These are phyloP conservation scores for Andrena bicolor DNA, from an alignment of 2,888 invertebrate genomes.

Conservation along the genomic window DNA sequence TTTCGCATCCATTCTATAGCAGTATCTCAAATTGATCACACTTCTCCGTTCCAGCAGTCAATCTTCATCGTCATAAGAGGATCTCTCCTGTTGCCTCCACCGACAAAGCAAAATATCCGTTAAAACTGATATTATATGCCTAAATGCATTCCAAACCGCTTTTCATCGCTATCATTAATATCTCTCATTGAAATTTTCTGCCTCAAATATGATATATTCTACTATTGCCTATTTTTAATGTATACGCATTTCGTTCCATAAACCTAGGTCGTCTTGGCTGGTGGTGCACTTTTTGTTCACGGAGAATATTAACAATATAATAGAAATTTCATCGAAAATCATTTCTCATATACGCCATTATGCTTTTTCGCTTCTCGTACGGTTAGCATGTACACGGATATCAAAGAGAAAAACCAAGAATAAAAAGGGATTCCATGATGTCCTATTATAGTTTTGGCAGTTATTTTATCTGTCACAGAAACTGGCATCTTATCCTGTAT, in stretches of 20 bases:
- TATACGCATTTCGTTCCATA: slow-evolving; percentile 78
- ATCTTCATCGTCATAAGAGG: slow-evolving; percentile 32
- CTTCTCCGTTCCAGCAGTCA: slow-evolving; percentile 34
- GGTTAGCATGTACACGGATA: slow-evolving; percentile 41
- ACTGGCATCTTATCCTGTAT: slow-evolving; percentile 28
- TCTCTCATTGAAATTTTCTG: slow-evolving; percentile 56
- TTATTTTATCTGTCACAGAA: slow-evolving; percentile 52
- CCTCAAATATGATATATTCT: slow-evolving; percentile 71
- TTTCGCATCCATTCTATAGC: slow-evolving; percentile 22
- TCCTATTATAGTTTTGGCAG: slow-evolving; percentile 59
- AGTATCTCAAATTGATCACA: slow-evolving; percentile 18
- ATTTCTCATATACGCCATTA: slow-evolving; percentile 20
- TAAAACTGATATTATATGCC: slow-evolving; percentile 61
- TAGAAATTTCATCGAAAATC: slow-evolving; percentile 50
- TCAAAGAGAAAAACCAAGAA: slow-evolving; percentile 49
- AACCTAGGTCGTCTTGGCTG: slow-evolving; percentile 82
- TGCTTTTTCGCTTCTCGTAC: slow-evolving; percentile 30
- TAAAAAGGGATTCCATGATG: slow-evolving; percentile 63
- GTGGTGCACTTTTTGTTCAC: slow-evolving; percentile 68
- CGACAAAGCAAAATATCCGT: slow-evolving; percentile 56
- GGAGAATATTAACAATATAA: slow-evolving; percentile 57
- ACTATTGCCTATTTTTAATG: slow-evolving; percentile 74
- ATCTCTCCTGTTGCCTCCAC: slow-evolving; percentile 43
- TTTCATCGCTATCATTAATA: slow-evolving; percentile 57
- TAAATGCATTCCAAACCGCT: slow-evolving; percentile 68